Percentiles rank a stretch among this genome's conserved stretches.
phyloP scores from a whole-genome alignment of 2,888 invertebrate species.

The Agrochola circellaris region DNA sequence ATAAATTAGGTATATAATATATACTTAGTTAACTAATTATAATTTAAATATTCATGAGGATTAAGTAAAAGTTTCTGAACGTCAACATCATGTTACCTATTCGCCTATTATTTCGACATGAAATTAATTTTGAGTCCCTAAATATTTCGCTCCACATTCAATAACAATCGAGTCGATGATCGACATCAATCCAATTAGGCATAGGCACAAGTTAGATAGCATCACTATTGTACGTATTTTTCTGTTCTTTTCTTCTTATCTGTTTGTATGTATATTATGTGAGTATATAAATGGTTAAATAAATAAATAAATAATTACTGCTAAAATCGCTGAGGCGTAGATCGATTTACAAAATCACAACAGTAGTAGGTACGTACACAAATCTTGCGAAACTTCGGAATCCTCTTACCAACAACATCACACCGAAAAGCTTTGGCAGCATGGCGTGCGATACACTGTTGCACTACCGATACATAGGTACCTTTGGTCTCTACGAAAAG shows the following conservation, averaged over 20 bases:
- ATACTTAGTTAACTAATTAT: background rate
- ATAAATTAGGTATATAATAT: no score
- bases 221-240: no score
- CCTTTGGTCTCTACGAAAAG: background rate
- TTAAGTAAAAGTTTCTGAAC: background rate
- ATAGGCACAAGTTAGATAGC: background rate
- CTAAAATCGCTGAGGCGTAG: conserved; percentile 18
- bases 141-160: background rate
- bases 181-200: conserved; percentile 23
- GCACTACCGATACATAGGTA: conserved; percentile 38
- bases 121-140: conserved; percentile 1
- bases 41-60: conserved; percentile 8
- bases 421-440: conserved; percentile 42
- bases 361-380: background rate
- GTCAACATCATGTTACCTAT: background rate
- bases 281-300: no score
- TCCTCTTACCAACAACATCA: conserved; percentile 36
- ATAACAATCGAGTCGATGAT: conserved; percentile 12
- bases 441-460: conserved; percentile 30
- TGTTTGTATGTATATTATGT: no score
- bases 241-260: no score
- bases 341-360: conserved; percentile 5
- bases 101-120: background rate
- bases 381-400: conserved; percentile 36
- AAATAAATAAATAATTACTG: conserved; percentile 14